Conservation (phyloP, 2,113 vertebrate species). For the Sturnira hondurensis region DNA sequence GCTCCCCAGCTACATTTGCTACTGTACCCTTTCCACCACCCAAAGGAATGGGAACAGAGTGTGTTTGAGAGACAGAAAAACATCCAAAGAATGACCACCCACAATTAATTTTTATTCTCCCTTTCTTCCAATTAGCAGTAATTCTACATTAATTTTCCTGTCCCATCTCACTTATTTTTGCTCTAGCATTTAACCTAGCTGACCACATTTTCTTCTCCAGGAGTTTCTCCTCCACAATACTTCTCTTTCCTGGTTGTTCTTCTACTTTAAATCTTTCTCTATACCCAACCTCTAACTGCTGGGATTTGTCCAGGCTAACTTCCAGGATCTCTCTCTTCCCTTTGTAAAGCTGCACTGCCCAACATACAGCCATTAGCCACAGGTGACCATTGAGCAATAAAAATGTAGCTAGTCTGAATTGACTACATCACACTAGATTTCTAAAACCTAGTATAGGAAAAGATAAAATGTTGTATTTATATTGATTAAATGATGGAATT, state of each 20-base stretch:
- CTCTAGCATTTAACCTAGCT: no score
- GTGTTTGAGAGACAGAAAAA: neutral
- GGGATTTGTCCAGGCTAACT: neutral
- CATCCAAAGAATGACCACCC: neutral
- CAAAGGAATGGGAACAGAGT: neutral
- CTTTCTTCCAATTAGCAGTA: neutral
- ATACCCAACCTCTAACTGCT: neutral
- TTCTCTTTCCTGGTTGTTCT: neutral
- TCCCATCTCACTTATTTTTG: neutral
- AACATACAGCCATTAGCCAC: neutral
- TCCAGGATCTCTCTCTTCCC: neutral
- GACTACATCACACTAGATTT: neutral
- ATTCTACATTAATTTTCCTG: no score
- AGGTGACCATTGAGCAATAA: rapidly evolving
- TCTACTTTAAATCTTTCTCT: neutral
- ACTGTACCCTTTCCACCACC: neutral
- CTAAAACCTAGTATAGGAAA: neutral
- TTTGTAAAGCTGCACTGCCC: neutral
- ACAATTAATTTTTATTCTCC: neutral
- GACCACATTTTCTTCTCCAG: neutral
- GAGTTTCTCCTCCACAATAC: neutral
- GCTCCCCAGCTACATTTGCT: neutral
- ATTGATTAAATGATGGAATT: neutral
- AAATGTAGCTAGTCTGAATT: neutral
- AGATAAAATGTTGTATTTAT: neutral